Base-by-base conservation (phyloP, 2,113 vertebrate species). In the Pan paniscus region DNA sequence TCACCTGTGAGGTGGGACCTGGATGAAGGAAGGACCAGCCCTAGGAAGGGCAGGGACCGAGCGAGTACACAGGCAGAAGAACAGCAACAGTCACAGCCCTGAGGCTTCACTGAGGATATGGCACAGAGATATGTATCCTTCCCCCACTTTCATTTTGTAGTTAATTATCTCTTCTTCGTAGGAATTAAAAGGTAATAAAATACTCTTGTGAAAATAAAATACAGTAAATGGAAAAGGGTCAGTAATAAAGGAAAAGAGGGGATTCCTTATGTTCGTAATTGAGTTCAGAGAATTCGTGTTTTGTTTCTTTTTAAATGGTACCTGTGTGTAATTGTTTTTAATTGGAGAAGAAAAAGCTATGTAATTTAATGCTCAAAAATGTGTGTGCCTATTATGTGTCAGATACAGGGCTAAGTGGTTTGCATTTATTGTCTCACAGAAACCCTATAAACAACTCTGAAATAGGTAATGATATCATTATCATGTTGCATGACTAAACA, bases 161-260 rank as follows among this genome's bases (percentile, higher is more conserved):
- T 94, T 86, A 90, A 85, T 96, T 89, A 23, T 85, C 91, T 86
- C 73, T 68, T 86, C 89, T 78, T 70, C 87, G 80, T 40, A 40
- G 79, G 55, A 97, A 97, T 96, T 87, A 92, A 96, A 97, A 94
- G 48, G 78, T 80, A 95, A 46, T 97, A 83, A 97, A 84, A 93
- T 67, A 46, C 8, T 81, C 35, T 83, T 38, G 52, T 88, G 75
- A 89, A 89, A 91, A 93, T 94, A 92, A 97, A 94, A 90, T 86
- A 92, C 25, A 82, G 68, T 55, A 61, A 86, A 52, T 79, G 73
- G 80, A 48, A 89, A 90, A 57, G 46, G 89, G 91, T 91, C 93
- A 96, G 81, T 38, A 76, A 70, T 92, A 88, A 95, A 81, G 35
- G 25, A 89, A 73, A 81, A 81, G 64, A 87, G 17, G 84, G 20